A percentile compares a stretch with the other conserved stretches of the same genome.
phyloP scores from a whole-genome alignment of 2,888 invertebrate species.

The Gasteruption jaculator region DNA sequence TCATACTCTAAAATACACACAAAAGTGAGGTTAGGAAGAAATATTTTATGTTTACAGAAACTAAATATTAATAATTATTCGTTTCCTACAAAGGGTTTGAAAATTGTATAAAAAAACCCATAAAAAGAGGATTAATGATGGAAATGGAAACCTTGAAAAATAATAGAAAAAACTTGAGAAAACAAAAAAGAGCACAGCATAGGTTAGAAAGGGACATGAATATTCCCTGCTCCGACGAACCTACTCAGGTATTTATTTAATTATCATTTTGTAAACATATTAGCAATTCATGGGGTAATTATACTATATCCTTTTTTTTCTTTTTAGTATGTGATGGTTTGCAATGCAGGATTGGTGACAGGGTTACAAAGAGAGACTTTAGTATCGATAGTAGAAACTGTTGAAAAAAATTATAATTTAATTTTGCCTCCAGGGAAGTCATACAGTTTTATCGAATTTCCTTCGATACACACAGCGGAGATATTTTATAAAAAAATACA shows the following conservation, averaged over 20 bases:
- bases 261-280: slow-evolving; percentile 8
- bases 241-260: slow-evolving; percentile 37
- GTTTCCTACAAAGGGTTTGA: no score
- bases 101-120: no score
- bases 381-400: slow-evolving; percentile 54
- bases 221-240: slow-evolving; percentile 38
- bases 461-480: slow-evolving; percentile 53
- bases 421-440: slow-evolving; percentile 76
- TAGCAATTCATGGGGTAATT: background rate
- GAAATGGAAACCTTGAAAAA: slow-evolving; percentile 16
- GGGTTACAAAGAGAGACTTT: slow-evolving; percentile 68
- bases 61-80: no score
- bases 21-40: no score
- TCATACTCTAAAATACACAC: no score
- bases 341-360: slow-evolving; percentile 83
- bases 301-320: slow-evolving; percentile 25
- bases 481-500: slow-evolving; percentile 60
- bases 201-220: slow-evolving; percentile 42
- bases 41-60: no score
- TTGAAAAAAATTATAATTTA: slow-evolving; percentile 59
- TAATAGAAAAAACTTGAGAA: slow-evolving; percentile 33
- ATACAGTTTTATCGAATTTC: slow-evolving; percentile 71
- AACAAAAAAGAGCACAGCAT: slow-evolving; percentile 43
- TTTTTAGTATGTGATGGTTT: slow-evolving; percentile 69
- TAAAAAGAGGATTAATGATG: background rate